Conservation (phyloP, 2,797 vertebrate genomes). For the Falco novaeseelandiae region DNA sequence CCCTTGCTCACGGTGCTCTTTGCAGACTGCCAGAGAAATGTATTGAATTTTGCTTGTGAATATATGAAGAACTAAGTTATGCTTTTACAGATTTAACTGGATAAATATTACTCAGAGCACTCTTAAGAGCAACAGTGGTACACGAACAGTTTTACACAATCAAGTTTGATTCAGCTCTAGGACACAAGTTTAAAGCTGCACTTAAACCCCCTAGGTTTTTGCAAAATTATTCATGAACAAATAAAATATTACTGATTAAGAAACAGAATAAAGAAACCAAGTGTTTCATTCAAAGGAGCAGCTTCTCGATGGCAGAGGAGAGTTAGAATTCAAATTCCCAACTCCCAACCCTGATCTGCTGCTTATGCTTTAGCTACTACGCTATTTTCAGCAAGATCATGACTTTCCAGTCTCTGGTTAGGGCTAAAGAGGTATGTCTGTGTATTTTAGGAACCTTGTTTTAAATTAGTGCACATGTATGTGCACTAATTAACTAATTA, state of each 20-base stretch:
- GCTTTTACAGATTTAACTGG: not conserved
- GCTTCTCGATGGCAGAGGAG: not conserved
- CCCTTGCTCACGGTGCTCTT: conserved; percentile 32
- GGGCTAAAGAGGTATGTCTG: not conserved
- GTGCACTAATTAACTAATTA: not conserved
- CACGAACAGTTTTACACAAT: not conserved
- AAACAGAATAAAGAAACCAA: not conserved
- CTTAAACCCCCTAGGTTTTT: not conserved
- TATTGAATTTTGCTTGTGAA: not conserved
- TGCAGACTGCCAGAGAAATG: not conserved
- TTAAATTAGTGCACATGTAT: not conserved
- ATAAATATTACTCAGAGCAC: not conserved
- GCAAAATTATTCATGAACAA: not conserved
- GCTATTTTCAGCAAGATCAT: not conserved
- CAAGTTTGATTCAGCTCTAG: not conserved
- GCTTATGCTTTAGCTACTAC: not conserved
- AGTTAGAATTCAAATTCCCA: not conserved
- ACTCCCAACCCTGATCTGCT: not conserved
- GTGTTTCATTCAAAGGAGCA: not conserved
- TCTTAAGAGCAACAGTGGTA: not conserved
- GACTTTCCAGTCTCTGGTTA: not conserved
- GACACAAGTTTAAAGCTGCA: not conserved
- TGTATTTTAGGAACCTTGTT: not conserved
- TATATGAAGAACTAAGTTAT: not conserved
- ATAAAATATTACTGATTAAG: not conserved